Conservation (phyloP, 2,888 invertebrate genomes). For the Drosophila leonis region DNA sequence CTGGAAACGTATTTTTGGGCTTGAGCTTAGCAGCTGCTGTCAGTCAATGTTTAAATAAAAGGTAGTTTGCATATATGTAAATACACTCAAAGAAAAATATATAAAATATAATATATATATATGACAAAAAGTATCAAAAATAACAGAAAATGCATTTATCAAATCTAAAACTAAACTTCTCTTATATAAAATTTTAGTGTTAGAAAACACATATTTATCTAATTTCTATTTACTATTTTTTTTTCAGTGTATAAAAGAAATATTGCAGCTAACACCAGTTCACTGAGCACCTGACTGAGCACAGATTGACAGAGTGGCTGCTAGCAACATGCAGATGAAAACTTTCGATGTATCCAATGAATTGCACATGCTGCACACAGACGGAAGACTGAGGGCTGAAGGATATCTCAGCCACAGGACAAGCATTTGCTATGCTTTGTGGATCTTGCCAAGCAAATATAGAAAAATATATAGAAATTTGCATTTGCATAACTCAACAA, state of each 20-base stretch:
- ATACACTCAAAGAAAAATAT: not conserved
- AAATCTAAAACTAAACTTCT: not conserved
- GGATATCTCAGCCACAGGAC: not conserved
- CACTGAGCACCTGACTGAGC: constrained; percentile 22
- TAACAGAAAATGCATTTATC: not conserved
- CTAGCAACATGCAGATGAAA: constrained; percentile 5
- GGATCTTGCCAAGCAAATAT: constrained; percentile 14
- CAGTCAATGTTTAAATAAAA: constrained; percentile 22
- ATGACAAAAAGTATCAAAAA: not conserved
- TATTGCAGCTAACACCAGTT: constrained; percentile 13
- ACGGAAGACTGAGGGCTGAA: not conserved
- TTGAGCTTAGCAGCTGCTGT: constrained; percentile 8
- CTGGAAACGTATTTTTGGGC: constrained; percentile 14
- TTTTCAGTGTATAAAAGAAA: constrained; percentile 10
- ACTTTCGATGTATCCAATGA: constrained; percentile 14
- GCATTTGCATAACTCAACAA: constrained; percentile 58
- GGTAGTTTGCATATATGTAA: constrained; percentile 8
- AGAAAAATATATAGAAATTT: constrained; percentile 9
- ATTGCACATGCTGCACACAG: not conserved
- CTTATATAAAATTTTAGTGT: not conserved
- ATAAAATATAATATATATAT: no score
- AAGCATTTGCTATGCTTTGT: constrained; percentile 2
- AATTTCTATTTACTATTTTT: not conserved
- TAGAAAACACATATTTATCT: no score
- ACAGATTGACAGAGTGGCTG: constrained; percentile 24